These are phyloP conservation scores for Aporrectodea caliginosa DNA, from an alignment of 1,140 invertebrate genomes.

Conservation along the genomic window DNA sequence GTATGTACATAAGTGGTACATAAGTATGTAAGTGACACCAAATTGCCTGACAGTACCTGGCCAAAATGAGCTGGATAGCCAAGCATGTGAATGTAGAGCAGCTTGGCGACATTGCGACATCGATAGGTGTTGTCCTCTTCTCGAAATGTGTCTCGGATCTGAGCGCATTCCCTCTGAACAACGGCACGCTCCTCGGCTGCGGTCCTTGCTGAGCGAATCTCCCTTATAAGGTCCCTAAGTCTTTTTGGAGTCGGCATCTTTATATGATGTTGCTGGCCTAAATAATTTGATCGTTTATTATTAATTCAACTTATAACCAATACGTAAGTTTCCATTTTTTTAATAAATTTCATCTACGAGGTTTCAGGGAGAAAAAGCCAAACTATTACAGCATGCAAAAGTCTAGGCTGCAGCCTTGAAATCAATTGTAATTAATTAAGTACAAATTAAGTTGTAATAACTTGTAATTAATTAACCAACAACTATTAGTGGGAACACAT, in stretches of 20 bases:
- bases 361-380: background rate
- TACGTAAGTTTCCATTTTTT: background rate
- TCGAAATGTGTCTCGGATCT: conserved; percentile 94
- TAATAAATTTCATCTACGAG: no score
- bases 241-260: conserved; percentile 52
- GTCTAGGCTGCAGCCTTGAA: background rate
- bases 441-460: no score
- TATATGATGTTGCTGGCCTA: background rate
- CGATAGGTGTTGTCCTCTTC: conserved; percentile 97
- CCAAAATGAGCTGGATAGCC: conserved; percentile 99
- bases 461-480: no score
- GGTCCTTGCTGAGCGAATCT: conserved; percentile 93
- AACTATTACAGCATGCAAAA: background rate
- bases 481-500: no score
- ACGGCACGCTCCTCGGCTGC: conserved; percentile 97
- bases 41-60: conserved; percentile 60
- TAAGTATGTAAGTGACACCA: background rate
- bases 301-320: background rate
- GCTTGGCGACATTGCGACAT: conserved; percentile 98
- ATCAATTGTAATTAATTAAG: no score
- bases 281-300: background rate
- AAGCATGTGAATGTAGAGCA: conserved; percentile 99
- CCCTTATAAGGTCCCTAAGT: conserved; percentile 74
- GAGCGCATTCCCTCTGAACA: conserved; percentile 98
- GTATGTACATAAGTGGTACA: no score